Evolutionary conservation across 1,140 invertebrate species (phyloP).

Genomic region (Ips nitidus): DNA sequence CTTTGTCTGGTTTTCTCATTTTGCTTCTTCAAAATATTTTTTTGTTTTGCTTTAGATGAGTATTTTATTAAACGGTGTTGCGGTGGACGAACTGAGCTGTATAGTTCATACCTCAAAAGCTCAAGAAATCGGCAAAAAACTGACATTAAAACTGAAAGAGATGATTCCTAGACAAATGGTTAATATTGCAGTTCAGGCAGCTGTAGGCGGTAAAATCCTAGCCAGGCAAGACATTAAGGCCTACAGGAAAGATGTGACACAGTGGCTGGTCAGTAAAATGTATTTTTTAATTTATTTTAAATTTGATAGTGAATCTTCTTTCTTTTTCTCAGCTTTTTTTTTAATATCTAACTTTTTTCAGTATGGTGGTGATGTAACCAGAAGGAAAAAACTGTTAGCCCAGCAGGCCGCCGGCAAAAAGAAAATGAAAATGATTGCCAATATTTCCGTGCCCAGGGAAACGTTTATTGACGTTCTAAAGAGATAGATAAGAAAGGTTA

Average conservation of each 20-base stretch:
- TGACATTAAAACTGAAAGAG: slow-evolving; percentile 81
- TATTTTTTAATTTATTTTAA: slow-evolving; percentile 38
- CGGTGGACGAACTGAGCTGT: slow-evolving; percentile 84
- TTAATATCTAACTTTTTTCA: slow-evolving; percentile 50
- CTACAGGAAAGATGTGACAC: slow-evolving; percentile 88
- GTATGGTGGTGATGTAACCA: slow-evolving; percentile 91
- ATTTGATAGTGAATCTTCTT: not conserved
- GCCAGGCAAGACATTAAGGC: slow-evolving; percentile 87
- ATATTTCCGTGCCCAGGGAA: slow-evolving; percentile 87
- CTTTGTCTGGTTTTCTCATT: no score
- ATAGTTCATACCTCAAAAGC: slow-evolving; percentile 78
- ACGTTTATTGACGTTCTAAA: slow-evolving; percentile 93
- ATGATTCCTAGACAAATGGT: slow-evolving; percentile 88
- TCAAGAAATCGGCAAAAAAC: slow-evolving; percentile 63
- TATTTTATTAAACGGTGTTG: slow-evolving; percentile 77
- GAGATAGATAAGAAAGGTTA: slow-evolving; percentile 57
- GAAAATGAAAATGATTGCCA: slow-evolving; percentile 86
- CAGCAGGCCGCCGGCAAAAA: slow-evolving; percentile 93
- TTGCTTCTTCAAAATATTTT: not conserved
- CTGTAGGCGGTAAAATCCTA: slow-evolving; percentile 77
- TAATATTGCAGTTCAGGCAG: slow-evolving; percentile 85
- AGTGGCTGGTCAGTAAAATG: slow-evolving; percentile 76
- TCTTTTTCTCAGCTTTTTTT: not conserved
- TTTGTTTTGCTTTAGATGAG: slow-evolving; percentile 62
- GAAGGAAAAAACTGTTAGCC: slow-evolving; percentile 85